Base-by-base conservation (phyloP, 2,113 vertebrate species). In the Stomatorhinus ivindoensis region DNA sequence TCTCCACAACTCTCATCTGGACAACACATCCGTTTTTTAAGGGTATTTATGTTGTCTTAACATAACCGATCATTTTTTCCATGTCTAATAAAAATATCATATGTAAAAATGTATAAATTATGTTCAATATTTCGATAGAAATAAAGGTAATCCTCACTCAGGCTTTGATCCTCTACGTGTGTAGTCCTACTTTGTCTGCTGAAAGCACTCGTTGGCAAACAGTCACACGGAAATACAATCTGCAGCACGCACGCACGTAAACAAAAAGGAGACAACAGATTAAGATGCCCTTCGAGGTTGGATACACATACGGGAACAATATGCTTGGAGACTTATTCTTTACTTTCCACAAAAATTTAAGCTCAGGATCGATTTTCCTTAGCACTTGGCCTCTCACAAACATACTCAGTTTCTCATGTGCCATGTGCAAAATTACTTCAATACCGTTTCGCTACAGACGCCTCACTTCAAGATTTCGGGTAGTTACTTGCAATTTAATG, bases 41-140 rank as follows among this genome's bases (percentile, higher is more conserved):
- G 73, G 47, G 24, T 80, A 88, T 88, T 24, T 47, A 65, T 80
- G 47, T 50, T 88, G 5, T 31, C 61, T 88, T 88, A 80, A 76
- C 65, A 76, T 80, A 76, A 88, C 27, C 69, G 51, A 47, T 46
- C 1, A 13, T 88, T 7, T 82, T 58, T 89, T 88, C 89, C 35
- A 86, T 91, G 84, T 90, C 91, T 87, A 83, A 90, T 89, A 90
- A 89, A n/a, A 87, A 88, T 93, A 92, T 93, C 92, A 87, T 86
- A 89, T 92, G 92, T 93, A 90, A 90, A 92, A 91, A 93, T 92
- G 91, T 94, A 93, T 92, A 85, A 91, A 90, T 90, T 90, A 48
- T 76, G 42, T 92, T 88, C 88, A 92, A 90, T 89, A 46, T 91
- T 90, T 91, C 58, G 87, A 92, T 88, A 90, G 69, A 87, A 94